Conservation (phyloP, 2,797 vertebrate genomes). For the Scomberomorus guttatus region DNA sequence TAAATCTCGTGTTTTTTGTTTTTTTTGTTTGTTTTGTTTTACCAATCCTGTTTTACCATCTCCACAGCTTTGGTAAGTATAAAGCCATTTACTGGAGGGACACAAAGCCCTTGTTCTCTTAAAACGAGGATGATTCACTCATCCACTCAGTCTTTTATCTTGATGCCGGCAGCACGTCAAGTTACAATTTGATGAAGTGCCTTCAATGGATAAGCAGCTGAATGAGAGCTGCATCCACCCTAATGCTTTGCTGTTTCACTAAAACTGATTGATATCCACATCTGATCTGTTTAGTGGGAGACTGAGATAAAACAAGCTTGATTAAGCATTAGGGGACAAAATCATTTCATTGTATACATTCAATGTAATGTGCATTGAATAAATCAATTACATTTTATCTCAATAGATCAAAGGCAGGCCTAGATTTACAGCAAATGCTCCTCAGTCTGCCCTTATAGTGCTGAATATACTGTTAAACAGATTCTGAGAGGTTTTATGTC, state of each 20-base stretch:
- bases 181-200: constrained; percentile 36
- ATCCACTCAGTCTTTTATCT: constrained; percentile 33
- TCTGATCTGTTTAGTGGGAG: constrained; percentile 5
- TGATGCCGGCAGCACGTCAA: constrained; percentile 13
- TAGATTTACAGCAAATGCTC: not conserved
- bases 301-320: constrained; percentile 11
- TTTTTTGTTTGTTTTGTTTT: not conserved
- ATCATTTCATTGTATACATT: not conserved
- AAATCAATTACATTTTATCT: not conserved
- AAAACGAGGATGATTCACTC: constrained; percentile 20
- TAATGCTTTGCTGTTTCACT: constrained; percentile 10
- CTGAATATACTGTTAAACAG: not conserved
- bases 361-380: not conserved
- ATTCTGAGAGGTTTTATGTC: not conserved
- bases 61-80: not conserved
- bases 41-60: not conserved
- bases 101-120: not conserved
- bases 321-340: not conserved
- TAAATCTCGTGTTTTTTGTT: constrained; percentile 5
- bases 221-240: not conserved
- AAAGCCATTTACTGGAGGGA: not conserved
- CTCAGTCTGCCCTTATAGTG: not conserved
- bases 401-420: constrained; percentile 3
- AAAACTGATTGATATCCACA: not conserved
- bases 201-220: constrained; percentile 27